Base-by-base conservation (phyloP, 2,113 vertebrate species). In the Rhombomys opimus region DNA sequence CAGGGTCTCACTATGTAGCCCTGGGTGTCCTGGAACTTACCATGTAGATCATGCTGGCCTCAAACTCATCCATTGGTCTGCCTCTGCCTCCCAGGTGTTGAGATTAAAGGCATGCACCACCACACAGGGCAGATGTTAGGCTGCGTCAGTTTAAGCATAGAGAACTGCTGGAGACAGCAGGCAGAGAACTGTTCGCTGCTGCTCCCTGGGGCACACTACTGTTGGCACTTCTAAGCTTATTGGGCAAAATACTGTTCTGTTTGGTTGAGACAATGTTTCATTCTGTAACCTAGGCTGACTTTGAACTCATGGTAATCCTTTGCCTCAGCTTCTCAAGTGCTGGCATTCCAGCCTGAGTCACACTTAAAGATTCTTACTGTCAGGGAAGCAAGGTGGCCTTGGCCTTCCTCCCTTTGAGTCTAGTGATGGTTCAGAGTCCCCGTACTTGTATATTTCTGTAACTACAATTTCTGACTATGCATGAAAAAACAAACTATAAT, bases 401-500 rank as follows among this genome's bases (percentile, higher is more conserved):
- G 82, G 18, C 63, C 70, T 2, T 70, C 27, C n/a, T 78, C 57
- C 81, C 88, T 92, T 91, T 73, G 70, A 25, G 22, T 91, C 65
- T 30, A 68, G 73, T 50, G 50, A 76, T 2, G n/a, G 23, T 35
- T 57, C 59, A 46, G 54, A 93, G 52, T 78, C 12, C 32, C 61
- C 92, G 17, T 54, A 30, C 32, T 63, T 59, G 4, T 0, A 0
- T 15, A 59, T 65, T 87, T 76, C 54, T 94, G 0, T 94, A 78
- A 90, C 50, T 85, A n/a, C 38, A 73, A 27, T 75, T 25, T 87
- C 68, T 91, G 70, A 61, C 70, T 35, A 65, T 76, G 27, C 27
- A 32, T 97, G 67, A 87, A 81, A 96, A 92, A 82, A 65, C 77
- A 57, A 88, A 94, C n/a, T 76, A 32, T 30, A 84, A 5, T 25